phyloP scores from a whole-genome alignment of 2,113 vertebrate species.

The Uropsilus gracilis region DNA sequence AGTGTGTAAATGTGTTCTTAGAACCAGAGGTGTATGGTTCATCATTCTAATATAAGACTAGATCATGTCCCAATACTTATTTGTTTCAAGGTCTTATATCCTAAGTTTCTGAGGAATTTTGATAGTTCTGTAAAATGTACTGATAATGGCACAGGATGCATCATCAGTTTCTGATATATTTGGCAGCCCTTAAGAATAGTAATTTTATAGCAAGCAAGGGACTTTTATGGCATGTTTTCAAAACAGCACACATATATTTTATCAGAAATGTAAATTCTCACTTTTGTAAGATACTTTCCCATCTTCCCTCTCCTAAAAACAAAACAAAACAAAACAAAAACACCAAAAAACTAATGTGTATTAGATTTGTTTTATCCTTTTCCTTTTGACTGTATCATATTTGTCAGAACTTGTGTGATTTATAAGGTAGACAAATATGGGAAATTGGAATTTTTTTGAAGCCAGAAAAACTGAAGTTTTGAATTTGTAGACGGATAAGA shows the following conservation, averaged over 20 bases:
- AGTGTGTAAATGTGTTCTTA: neutral
- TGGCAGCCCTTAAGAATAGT: neutral
- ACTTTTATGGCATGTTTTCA: conserved; percentile 55
- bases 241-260: conserved; percentile 47
- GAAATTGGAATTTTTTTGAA: conserved; percentile 67
- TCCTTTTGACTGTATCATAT: conserved; percentile 44
- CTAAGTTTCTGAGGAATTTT: conserved; percentile 48
- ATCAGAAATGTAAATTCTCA: conserved; percentile 69
- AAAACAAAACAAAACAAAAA: too few species aligned
- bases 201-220: conserved; percentile 48
- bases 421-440: conserved; percentile 44
- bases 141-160: conserved; percentile 27
- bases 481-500: conserved; percentile 53
- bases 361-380: conserved; percentile 49
- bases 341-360: conserved; percentile 36
- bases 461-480: conserved; percentile 56
- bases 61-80: conserved; percentile 12
- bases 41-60: conserved; percentile 6
- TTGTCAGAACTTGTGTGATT: conserved; percentile 52
- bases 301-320: neutral
- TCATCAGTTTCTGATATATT: conserved; percentile 17
- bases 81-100: conserved; percentile 54
- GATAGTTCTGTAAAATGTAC: conserved; percentile 53
- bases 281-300: conserved; percentile 22
- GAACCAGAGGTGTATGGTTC: neutral